Conservation (phyloP, 2,888 invertebrate genomes). For the Noctua janthina region DNA sequence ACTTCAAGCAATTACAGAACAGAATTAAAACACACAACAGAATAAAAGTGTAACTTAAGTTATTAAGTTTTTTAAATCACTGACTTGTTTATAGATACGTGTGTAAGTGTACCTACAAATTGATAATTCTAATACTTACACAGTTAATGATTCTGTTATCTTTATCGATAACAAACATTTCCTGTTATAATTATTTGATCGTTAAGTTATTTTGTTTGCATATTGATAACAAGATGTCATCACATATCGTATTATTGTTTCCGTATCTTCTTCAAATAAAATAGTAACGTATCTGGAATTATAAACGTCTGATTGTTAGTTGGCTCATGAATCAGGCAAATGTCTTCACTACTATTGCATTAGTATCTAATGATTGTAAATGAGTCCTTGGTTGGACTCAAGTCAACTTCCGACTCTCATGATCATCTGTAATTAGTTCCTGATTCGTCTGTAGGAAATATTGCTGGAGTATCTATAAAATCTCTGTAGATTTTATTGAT, state of each 20-base stretch:
- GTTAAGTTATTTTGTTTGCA: slow-evolving; percentile 3
- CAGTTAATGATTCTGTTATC: slow-evolving; percentile 24
- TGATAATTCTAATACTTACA: not conserved
- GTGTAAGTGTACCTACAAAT: not conserved
- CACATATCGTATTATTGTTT: slow-evolving; percentile 2
- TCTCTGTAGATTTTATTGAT: no score
- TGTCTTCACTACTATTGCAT: not conserved
- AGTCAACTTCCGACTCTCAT: not conserved
- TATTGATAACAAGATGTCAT: slow-evolving; percentile 13
- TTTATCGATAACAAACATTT: slow-evolving; percentile 7
- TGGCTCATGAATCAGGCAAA: not conserved
- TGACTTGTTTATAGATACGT: no score
- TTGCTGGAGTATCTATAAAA: no score
- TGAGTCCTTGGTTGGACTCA: not conserved
- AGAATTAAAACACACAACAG: no score
- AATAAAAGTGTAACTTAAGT: no score
- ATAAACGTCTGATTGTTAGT: not conserved
- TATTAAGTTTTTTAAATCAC: no score
- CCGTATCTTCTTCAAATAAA: not conserved
- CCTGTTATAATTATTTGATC: not conserved
- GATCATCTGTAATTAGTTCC: not conserved
- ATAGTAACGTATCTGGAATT: slow-evolving; percentile 13
- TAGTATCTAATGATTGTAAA: not conserved
- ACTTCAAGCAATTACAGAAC: no score
- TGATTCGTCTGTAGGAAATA: not conserved